These are phyloP conservation scores for Acleris sparsana DNA, from an alignment of 2,888 invertebrate genomes.

Conservation along the genomic window DNA sequence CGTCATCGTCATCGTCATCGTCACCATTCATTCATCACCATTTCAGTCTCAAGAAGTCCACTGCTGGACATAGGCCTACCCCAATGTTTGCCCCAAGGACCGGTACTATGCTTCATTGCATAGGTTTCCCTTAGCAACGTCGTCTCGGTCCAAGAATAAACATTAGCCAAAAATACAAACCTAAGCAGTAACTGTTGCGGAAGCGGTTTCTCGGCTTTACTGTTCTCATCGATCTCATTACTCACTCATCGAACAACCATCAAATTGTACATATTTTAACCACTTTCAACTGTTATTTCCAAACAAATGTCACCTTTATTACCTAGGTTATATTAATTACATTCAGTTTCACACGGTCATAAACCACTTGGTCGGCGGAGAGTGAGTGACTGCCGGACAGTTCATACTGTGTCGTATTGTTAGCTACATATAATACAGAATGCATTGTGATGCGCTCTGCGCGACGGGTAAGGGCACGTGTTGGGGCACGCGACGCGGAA, in stretches of 20 bases:
- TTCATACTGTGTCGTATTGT: slow-evolving; percentile 20
- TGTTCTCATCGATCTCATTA: slow-evolving; percentile 1
- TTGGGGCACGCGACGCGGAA: not conserved
- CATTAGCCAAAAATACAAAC: slow-evolving; percentile 7
- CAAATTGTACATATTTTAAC: not conserved
- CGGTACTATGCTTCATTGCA: too few species aligned
- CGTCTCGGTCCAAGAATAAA: too few species aligned
- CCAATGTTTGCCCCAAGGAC: too few species aligned
- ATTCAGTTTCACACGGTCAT: not conserved
- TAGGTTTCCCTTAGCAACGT: too few species aligned
- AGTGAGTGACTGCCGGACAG: slow-evolving; percentile 8
- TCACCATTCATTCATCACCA: too few species aligned
- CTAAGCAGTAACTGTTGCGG: slow-evolving; percentile 34
- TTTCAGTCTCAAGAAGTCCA: too few species aligned
- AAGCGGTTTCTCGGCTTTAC: slow-evolving; percentile 28
- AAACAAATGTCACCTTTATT: too few species aligned
- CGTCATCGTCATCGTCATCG: too few species aligned
- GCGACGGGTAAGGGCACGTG: slow-evolving; percentile 5
- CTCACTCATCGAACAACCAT: not conserved
- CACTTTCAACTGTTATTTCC: too few species aligned
- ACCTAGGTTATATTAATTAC: not conserved
- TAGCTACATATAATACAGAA: slow-evolving; percentile 16
- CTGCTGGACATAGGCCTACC: too few species aligned
- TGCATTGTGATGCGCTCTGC: slow-evolving; percentile 25
- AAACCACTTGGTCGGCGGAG: not conserved